Evolutionary conservation across 2,888 invertebrate genomes (phyloP).

Genomic region (Mimumesa dahlbomi): DNA sequence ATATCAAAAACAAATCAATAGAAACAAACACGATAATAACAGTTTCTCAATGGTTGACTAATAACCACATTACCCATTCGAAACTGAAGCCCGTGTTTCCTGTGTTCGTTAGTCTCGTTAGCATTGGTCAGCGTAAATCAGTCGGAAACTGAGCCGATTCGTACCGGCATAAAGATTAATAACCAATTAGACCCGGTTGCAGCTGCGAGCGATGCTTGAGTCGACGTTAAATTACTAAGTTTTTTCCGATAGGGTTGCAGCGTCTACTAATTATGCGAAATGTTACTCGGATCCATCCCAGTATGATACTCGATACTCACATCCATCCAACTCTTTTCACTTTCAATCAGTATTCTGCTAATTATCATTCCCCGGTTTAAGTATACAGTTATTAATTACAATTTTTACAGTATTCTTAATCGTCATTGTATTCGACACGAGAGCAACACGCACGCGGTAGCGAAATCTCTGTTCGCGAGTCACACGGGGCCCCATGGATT

Average conservation of each 20-base stretch:
- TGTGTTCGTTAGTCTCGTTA: constrained; percentile 36
- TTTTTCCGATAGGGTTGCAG: too few relatives aligned
- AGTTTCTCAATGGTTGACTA: constrained; percentile 16
- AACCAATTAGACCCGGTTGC: constrained; percentile 42
- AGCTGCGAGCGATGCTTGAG: constrained; percentile 12
- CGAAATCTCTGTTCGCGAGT: constrained; percentile 46
- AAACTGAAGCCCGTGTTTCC: not conserved
- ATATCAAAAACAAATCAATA: too few relatives aligned
- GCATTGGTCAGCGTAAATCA: constrained; percentile 38
- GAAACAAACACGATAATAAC: too few relatives aligned
- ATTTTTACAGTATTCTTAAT: constrained; percentile 57
- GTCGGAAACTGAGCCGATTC: constrained; percentile 28
- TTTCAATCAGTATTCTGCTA: too few relatives aligned
- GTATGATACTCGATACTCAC: too few relatives aligned
- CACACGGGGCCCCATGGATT: constrained; percentile 39
- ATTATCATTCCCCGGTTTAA: too few relatives aligned
- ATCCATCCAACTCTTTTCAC: too few relatives aligned
- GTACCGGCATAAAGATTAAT: constrained; percentile 33
- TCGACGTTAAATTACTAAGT: constrained; percentile 46
- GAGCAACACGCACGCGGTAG: too few relatives aligned
- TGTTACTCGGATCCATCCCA: constrained; percentile 1
- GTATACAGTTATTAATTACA: too few relatives aligned
- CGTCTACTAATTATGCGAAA: constrained; percentile 50
- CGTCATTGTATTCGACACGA: constrained; percentile 43
- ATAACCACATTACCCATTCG: constrained; percentile 1